These are phyloP conservation scores for Apus apus DNA, from an alignment of 2,113 vertebrate genomes.

Conservation along the genomic window DNA sequence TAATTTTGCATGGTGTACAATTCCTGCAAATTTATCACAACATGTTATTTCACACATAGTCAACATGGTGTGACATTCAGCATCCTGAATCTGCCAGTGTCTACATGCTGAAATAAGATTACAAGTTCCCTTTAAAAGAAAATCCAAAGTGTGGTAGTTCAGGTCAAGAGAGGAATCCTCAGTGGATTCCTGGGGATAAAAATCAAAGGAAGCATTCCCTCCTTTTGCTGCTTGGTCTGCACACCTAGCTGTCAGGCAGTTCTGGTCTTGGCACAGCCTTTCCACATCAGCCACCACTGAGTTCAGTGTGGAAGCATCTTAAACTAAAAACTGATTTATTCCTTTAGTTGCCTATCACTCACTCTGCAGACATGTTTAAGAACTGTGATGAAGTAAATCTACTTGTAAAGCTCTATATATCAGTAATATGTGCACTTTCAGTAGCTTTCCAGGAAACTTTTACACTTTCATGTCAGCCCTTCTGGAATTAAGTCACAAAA, in stretches of 20 bases:
- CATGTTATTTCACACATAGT: slow-evolving; percentile 42
- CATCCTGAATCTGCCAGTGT: background rate
- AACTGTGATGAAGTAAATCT: background rate
- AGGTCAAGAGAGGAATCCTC: background rate
- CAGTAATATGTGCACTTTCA: background rate
- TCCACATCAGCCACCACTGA: background rate
- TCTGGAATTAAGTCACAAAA: background rate
- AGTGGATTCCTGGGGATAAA: background rate
- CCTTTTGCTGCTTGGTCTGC: background rate
- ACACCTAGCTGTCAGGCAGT: background rate
- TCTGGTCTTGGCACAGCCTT: background rate
- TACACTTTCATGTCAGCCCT: background rate
- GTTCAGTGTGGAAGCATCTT: background rate
- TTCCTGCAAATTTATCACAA: slow-evolving; percentile 49
- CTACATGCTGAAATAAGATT: background rate
- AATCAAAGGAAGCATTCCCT: background rate
- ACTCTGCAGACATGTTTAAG: background rate
- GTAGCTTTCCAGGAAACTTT: background rate
- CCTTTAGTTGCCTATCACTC: background rate
- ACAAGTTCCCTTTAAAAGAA: background rate
- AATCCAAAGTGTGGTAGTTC: background rate
- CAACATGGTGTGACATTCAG: slow-evolving; percentile 39
- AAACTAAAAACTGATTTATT: background rate
- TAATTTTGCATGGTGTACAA: slow-evolving; percentile 43
- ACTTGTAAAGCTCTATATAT: accelerated